These are phyloP conservation scores for Pantherophis alleghaniensis DNA, from an alignment of 2,797 vertebrate genomes.

Conservation along the genomic window DNA sequence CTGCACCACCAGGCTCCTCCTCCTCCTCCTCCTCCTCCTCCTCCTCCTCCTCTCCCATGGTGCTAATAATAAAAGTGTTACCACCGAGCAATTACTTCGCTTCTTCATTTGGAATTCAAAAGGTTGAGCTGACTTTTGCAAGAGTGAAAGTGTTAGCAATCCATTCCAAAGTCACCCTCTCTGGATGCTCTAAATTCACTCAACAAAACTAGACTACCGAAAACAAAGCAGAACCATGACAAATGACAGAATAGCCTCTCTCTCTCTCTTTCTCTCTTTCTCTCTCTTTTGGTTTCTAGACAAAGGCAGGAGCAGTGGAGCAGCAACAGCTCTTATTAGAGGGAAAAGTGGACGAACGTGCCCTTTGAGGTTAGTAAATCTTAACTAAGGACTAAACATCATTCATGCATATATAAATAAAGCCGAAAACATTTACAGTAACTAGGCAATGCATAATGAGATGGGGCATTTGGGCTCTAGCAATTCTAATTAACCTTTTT, in stretches of 20 bases:
- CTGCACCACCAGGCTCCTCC: no score
- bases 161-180: not conserved
- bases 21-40: not conserved
- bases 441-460: not conserved
- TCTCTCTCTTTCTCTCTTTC: no score
- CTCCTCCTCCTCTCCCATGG: not conserved
- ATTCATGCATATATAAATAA: conserved; percentile 8
- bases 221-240: conserved; percentile 25
- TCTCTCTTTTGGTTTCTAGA: not conserved
- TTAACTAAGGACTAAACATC: conserved; percentile 19
- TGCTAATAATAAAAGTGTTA: not conserved
- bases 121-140: not conserved
- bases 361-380: conserved; percentile 36
- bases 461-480: not conserved
- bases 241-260: not conserved
- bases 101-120: not conserved
- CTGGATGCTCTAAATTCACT: conserved; percentile 9
- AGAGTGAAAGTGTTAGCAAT: not conserved
- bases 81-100: not conserved
- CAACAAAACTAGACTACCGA: conserved; percentile 2
- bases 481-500: not conserved
- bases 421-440: not conserved
- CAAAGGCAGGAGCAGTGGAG: conserved; percentile 1
- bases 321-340: conserved; percentile 9
- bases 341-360: conserved; percentile 15